Conservation (phyloP, 1,140 invertebrate genomes). For the Sminthurides bifidus region DNA sequence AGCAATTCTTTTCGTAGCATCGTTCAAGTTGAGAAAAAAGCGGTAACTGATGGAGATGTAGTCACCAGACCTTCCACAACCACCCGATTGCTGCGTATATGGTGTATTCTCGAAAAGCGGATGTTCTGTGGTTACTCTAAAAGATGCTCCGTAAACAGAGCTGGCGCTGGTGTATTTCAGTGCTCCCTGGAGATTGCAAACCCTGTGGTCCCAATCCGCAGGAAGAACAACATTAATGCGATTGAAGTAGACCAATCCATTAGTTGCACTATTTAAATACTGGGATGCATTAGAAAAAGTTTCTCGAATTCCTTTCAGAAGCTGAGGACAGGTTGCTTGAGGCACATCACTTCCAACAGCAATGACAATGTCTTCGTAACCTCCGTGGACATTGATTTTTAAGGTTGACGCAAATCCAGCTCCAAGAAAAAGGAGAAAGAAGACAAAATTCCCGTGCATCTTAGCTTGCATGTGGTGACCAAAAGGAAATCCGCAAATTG, state of each 20-base stretch:
- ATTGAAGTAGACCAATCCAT: slow-evolving; percentile 42
- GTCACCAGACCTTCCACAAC: slow-evolving; percentile 43
- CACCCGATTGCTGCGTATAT: slow-evolving; percentile 48
- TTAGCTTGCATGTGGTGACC: no score
- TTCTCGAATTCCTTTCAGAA: slow-evolving; percentile 36
- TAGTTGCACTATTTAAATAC: slow-evolving; percentile 42
- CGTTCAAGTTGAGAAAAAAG: slow-evolving; percentile 26
- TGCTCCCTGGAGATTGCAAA: slow-evolving; percentile 21
- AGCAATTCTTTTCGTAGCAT: slow-evolving; percentile 9
- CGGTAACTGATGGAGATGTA: slow-evolving; percentile 44
- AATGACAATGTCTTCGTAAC: slow-evolving; percentile 16
- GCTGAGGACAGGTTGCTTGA: slow-evolving; percentile 19
- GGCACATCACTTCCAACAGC: slow-evolving; percentile 17
- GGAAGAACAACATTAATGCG: slow-evolving; percentile 45
- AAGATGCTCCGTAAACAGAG: slow-evolving; percentile 38
- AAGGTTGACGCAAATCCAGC: slow-evolving; percentile 1
- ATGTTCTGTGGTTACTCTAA: slow-evolving; percentile 39
- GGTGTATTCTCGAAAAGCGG: slow-evolving; percentile 41
- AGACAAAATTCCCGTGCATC: no score
- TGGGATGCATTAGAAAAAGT: slow-evolving; percentile 41
- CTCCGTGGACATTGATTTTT: slow-evolving; percentile 12
- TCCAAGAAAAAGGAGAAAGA: no score
- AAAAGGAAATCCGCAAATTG: no score
- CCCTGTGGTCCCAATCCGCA: slow-evolving; percentile 37
- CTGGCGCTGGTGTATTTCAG: slow-evolving; percentile 32